Evolutionary conservation across 2,113 vertebrate species (phyloP), one percentile per base, ranked within the genome.

Genomic region (Takifugu flavidus): DNA sequence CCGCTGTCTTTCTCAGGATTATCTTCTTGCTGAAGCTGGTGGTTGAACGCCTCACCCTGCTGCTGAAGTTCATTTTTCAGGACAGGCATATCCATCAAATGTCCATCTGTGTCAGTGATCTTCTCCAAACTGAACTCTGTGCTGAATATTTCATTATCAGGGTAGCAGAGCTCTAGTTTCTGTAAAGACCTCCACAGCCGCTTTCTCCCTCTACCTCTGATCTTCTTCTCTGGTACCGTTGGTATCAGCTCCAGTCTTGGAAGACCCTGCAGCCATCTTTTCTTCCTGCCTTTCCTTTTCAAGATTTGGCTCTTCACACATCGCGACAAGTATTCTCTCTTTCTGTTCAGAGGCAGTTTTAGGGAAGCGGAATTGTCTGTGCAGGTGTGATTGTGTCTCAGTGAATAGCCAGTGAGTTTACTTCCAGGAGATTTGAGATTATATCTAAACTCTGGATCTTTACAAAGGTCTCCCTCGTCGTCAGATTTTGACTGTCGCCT

Each of bases 201-300:
- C 49, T 79, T 87, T 45, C 54, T 88, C 45, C 60, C 78, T 57
- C 54, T 82, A 6, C 73, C 52, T 65, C 50, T 58, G 13, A 80
- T 42, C 13, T 53, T 70, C 29, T 59, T 74, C 70, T 84, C 74
- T 77, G 68, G 72, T 45, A 70, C 65, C 3, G 53, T 46, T 61
- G 68, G 79, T 6, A 62, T 47, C 39, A 25, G 74, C 63, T 91
- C 90, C 15, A 62, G 31, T 55, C 26, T 82, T 1, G 62, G 84
- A 51, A 87, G 59, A 59, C 84, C 84, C 53, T 85, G 79, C 60
- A 91, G 49, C 90, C 89, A 91, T 13, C 74, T 70, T 43, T 85
- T 89, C 64, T 89, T 91, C 43, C 65, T 76, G 13, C 89, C 91
- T 46, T 88, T 86, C 27, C 87, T 85, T 77, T 90, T 92, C 13